These are phyloP conservation scores for Martes martes DNA, from an alignment of 2,113 vertebrate genomes.

Conservation along the genomic window DNA sequence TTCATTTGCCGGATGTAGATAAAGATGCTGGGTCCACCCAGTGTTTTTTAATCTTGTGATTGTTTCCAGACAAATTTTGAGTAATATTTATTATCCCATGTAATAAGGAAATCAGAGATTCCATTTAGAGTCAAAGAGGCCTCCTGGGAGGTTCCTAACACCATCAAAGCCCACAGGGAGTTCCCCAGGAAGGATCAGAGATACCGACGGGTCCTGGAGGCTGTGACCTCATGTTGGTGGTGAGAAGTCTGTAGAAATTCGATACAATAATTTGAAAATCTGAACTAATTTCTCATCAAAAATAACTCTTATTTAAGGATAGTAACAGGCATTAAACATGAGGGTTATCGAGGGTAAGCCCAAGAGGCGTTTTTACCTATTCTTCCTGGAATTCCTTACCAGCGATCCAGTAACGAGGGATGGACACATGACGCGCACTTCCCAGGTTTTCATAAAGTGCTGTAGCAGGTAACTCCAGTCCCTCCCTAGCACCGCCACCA, in stretches of 20 bases:
- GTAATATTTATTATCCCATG: rapidly evolving
- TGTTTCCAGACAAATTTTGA: neutral
- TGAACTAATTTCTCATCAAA: neutral
- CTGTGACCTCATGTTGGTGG: rapidly evolving
- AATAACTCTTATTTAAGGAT: neutral
- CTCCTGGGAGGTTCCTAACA: neutral
- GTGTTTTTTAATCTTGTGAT: neutral
- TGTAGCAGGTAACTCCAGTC: rapidly evolving
- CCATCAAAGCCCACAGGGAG: rapidly evolving
- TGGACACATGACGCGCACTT: rapidly evolving
- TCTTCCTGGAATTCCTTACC: neutral
- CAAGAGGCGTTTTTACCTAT: neutral
- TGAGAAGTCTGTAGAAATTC: neutral
- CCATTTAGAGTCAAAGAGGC: neutral
- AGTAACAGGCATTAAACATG: neutral
- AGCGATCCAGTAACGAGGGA: rapidly evolving
- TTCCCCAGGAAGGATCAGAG: neutral
- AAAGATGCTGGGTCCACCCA: neutral
- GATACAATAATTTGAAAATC: neutral
- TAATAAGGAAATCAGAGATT: neutral
- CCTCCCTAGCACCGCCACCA: rapidly evolving
- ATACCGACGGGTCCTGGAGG: too few relatives aligned
- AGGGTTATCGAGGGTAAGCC: neutral
- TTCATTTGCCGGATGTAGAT: neutral
- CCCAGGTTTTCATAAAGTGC: rapidly evolving